Base-by-base conservation (phyloP, 2,888 invertebrate genomes). In the Heteropelma amictum region DNA sequence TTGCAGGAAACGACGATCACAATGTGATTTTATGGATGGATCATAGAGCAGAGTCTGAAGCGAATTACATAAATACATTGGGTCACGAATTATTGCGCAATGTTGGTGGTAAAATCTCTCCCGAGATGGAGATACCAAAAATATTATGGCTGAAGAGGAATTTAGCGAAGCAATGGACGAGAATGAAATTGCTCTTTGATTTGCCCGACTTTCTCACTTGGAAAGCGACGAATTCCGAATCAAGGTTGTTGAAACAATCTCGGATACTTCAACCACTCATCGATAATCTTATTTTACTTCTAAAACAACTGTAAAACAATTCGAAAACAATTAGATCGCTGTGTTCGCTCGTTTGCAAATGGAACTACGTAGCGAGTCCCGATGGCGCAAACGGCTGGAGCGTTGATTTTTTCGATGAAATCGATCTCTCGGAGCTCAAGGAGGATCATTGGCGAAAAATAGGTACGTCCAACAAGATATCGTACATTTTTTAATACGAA, bases 91-190 rank as follows among this genome's bases (percentile, higher is more conserved):
- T 97, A 14, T 91, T 98, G 0, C 92, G 94, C 82, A 96, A 94
- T 90, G 96, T 97, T 1, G 98, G 98, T 1, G 97, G 97, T 0
- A 94, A 94, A 90, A 95, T 98, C 4, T 98, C 98, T 0, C 91
- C 97, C n/a, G 98, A 98, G 92, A 98, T 98, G 98, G 94, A 98
- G 91, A 94, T 95, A 71, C 98, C 98, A 0, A 99, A 98, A 90
- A 88, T 98, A 14, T 88, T 98, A 26, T 99, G 98, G 98, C 87
- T 98, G 0, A 98, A 98, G 88, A 93, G 91, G 81, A 91, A 95
- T 89, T 86, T 95, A 7, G 88, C 92, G 0, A 86, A 90, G 2
- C 92, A 92, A 80, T 98, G 96, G 95, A 81, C 90, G 0, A 92
- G 93, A 69, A 93, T 93, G 54, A 93, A 93, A 58, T 91, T 94